Evolutionary conservation across 1,140 invertebrate genomes (phyloP).

Genomic region (Paraescarpia echinospica): DNA sequence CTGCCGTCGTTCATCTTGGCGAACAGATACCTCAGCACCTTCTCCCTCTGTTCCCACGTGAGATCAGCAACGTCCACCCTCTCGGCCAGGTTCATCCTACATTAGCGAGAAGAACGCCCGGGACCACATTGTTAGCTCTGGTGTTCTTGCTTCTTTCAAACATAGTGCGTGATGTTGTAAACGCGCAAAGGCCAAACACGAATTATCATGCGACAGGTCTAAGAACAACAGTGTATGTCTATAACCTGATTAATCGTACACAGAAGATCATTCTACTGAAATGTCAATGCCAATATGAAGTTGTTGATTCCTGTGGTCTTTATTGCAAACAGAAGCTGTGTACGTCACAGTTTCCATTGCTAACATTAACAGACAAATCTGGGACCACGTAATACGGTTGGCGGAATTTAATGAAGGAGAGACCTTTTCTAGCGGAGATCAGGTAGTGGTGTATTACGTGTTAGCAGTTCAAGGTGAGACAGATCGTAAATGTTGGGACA

Average conservation of each 20-base stretch:
- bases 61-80: slow-evolving; percentile 55
- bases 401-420: background rate
- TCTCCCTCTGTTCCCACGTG: slow-evolving; percentile 59
- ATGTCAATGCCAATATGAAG: background rate
- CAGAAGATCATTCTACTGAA: background rate
- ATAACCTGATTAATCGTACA: background rate
- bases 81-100: slow-evolving; percentile 27
- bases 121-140: background rate
- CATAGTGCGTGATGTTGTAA: background rate
- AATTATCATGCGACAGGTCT: background rate
- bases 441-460: background rate
- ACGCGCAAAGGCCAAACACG: background rate
- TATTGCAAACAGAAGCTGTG: background rate
- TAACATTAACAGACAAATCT: background rate
- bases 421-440: background rate
- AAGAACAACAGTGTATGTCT: background rate
- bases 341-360: background rate
- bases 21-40: slow-evolving; percentile 56
- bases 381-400: background rate
- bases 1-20: slow-evolving; percentile 53
- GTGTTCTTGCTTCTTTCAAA: background rate
- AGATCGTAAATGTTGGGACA: background rate
- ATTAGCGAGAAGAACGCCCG: background rate
- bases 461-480: background rate
- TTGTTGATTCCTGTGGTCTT: background rate